Percentiles rank a stretch among this genome's conserved stretches.
phyloP scores from a whole-genome alignment of 2,797 vertebrate species.

The Spatula clypeata region DNA sequence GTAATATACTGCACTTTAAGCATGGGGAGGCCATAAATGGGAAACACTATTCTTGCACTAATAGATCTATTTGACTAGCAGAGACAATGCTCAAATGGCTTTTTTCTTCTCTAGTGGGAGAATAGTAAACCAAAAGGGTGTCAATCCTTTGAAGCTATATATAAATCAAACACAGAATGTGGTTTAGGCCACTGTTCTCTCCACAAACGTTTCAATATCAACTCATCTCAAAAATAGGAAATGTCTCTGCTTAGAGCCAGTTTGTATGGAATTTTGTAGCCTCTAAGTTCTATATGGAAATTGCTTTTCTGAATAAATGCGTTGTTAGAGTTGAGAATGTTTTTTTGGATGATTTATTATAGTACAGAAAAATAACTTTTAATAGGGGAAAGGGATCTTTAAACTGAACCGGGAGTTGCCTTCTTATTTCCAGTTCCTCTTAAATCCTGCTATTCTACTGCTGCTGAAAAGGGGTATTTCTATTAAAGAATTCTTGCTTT shows the following conservation, averaged over 20 bases:
- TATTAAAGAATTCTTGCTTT: conserved; percentile 15
- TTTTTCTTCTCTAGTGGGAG: background rate
- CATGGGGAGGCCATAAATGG: background rate
- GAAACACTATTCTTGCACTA: conserved; percentile 36
- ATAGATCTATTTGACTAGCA: background rate
- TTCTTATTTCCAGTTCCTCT: background rate
- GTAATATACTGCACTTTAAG: conserved; percentile 60
- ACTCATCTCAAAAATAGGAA: conserved; percentile 18
- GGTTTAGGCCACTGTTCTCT: background rate
- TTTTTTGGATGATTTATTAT: background rate
- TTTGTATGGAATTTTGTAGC: background rate
- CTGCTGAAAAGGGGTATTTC: background rate
- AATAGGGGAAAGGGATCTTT: background rate
- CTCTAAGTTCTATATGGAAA: background rate
- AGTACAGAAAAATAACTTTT: background rate
- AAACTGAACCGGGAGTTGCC: background rate
- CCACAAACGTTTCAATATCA: background rate
- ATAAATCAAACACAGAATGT: background rate
- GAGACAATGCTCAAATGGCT: background rate
- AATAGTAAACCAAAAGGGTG: background rate
- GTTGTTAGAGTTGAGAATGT: background rate
- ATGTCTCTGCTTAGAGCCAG: background rate
- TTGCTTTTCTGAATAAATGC: background rate
- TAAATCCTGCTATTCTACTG: background rate
- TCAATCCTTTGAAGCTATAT: background rate